A percentile compares a stretch with the other conserved stretches of the same genome.
Conservation (phyloP, 2,888 invertebrate species). For the Plusia festucae region DNA sequence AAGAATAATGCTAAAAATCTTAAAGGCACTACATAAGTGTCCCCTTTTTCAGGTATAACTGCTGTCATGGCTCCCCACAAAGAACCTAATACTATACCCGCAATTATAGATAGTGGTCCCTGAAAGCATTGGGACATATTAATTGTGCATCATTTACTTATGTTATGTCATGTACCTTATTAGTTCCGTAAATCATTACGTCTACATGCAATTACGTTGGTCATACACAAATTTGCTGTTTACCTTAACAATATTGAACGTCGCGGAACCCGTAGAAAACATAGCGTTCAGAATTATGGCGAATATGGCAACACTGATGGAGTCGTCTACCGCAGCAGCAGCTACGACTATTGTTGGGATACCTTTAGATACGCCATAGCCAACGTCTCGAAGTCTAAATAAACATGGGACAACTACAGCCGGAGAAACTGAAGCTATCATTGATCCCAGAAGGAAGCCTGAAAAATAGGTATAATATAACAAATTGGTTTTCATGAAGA, state of each 20-base stretch:
- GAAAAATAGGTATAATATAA: too few relatives aligned
- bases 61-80: conserved; percentile 92
- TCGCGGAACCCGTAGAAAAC: conserved; percentile 91
- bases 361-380: conserved; percentile 95
- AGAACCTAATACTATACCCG: conserved; percentile 92
- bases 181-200: too few relatives aligned
- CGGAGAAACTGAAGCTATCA: conserved; percentile 96
- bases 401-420: conserved; percentile 97
- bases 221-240: too few relatives aligned
- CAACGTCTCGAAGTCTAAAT: conserved; percentile 92
- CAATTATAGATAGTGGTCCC: conserved; percentile 92
- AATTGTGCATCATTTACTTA: too few relatives aligned
- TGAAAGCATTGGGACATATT: conserved; percentile 63
- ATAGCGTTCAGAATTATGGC: conserved; percentile 94
- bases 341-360: conserved; percentile 97
- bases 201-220: too few relatives aligned
- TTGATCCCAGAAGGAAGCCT: conserved; percentile 92
- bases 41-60: conserved; percentile 92
- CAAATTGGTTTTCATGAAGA: too few relatives aligned
- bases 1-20: conserved; percentile 92
- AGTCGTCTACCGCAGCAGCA: conserved; percentile 96
- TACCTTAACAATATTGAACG: conserved; percentile 91
- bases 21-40: conserved; percentile 91
- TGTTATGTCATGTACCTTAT: too few relatives aligned
- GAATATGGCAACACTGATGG: conserved; percentile 96